These are phyloP conservation scores for Drosophila triauraria DNA, from an alignment of 1,140 invertebrate genomes.

Conservation along the genomic window DNA sequence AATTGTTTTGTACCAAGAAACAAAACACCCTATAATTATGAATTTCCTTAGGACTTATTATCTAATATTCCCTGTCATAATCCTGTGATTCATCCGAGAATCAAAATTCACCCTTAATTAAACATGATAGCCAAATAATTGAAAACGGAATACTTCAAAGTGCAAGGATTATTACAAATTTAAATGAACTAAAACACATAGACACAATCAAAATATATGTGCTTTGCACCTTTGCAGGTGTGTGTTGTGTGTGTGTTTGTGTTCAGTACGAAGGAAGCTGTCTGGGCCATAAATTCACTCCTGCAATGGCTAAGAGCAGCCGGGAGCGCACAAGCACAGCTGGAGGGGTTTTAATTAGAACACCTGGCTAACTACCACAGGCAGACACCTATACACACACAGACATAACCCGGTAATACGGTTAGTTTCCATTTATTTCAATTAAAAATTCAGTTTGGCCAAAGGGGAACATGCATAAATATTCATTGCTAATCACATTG, in stretches of 20 bases:
- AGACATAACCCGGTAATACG: slow-evolving; percentile 40
- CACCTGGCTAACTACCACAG: slow-evolving; percentile 42
- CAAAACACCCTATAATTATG: neutral
- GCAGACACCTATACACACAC: neutral
- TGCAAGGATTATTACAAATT: slow-evolving; percentile 37
- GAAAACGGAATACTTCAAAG: slow-evolving; percentile 50
- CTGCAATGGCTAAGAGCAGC: slow-evolving; percentile 35
- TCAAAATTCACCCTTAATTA: slow-evolving; percentile 26
- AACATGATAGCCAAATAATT: slow-evolving; percentile 44
- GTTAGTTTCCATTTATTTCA: slow-evolving; percentile 69
- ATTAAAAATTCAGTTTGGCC: slow-evolving; percentile 64
- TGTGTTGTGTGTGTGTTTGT: slow-evolving; percentile 15
- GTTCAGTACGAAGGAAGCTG: slow-evolving; percentile 27
- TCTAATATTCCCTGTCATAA: neutral
- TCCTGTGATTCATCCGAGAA: neutral
- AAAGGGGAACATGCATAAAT: slow-evolving; percentile 53
- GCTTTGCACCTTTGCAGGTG: slow-evolving; percentile 10
- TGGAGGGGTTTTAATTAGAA: slow-evolving; percentile 70
- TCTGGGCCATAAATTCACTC: slow-evolving; percentile 54
- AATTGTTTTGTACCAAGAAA: too few species aligned
- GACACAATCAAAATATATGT: neutral
- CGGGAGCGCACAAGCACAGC: slow-evolving; percentile 30
- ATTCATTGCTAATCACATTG: slow-evolving; percentile 67
- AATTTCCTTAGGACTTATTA: too few species aligned
- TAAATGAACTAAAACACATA: slow-evolving; percentile 16